phyloP scores from a whole-genome alignment of 2,888 invertebrate species.

The Meiosimyza decipiens region DNA sequence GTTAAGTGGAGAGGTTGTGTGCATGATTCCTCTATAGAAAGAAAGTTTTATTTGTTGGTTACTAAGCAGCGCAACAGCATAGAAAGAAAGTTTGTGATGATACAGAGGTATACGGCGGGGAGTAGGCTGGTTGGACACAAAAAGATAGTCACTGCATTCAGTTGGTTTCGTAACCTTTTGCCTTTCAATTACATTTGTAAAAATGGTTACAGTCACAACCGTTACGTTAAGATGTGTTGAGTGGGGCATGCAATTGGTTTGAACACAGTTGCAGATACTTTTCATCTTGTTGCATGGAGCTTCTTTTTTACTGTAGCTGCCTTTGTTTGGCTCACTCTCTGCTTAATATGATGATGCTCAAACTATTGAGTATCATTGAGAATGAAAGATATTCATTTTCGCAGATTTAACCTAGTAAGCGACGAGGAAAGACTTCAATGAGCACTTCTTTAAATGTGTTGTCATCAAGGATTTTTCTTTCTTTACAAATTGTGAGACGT shows the following conservation, averaged over 20 bases:
- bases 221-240: too few relatives aligned
- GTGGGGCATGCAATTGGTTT: too few relatives aligned
- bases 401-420: conserved; percentile 3
- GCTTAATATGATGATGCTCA: conserved; percentile 5
- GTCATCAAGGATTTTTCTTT: too few relatives aligned
- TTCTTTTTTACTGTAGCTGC: background rate
- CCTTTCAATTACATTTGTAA: conserved; percentile 15
- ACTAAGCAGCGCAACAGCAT: background rate
- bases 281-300: background rate
- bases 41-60: too few relatives aligned
- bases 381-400: background rate
- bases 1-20: conserved; percentile 19
- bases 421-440: background rate
- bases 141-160: background rate
- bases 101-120: too few relatives aligned
- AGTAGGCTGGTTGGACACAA: too few relatives aligned
- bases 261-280: background rate
- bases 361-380: conserved; percentile 6
- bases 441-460: too few relatives aligned
- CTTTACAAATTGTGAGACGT: too few relatives aligned
- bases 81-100: background rate
- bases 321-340: too few relatives aligned
- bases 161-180: conserved; percentile 11
- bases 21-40: too few relatives aligned
- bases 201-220: too few relatives aligned